Conservation (phyloP, 2,113 vertebrate species). For the Centropus unirufus region DNA sequence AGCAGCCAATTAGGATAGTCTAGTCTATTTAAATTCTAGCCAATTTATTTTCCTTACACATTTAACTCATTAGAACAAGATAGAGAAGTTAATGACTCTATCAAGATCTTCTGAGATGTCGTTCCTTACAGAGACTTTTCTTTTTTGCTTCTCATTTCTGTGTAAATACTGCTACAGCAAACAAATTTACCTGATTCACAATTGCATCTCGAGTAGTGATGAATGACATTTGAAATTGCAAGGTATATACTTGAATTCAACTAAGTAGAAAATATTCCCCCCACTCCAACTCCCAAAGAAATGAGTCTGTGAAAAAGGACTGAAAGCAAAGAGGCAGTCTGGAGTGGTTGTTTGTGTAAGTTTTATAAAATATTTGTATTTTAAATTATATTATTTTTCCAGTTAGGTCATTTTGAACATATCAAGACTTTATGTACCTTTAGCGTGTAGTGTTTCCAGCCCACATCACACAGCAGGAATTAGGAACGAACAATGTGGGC, state of each 20-base stretch:
- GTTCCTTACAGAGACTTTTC: background rate
- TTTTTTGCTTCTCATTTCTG: background rate
- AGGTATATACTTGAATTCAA: background rate
- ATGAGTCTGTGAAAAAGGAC: background rate
- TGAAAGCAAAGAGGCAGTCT: background rate
- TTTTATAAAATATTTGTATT: background rate
- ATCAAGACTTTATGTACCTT: background rate
- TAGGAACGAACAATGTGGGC: background rate
- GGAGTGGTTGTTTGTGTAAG: background rate
- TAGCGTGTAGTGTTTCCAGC: background rate
- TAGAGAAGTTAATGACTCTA: background rate
- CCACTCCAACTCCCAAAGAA: background rate
- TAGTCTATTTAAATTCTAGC: constrained; percentile 21
- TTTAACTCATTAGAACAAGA: constrained; percentile 2
- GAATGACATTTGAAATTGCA: background rate
- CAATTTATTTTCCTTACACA: constrained; percentile 10
- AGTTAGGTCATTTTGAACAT: background rate
- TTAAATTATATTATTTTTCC: background rate
- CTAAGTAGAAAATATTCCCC: background rate
- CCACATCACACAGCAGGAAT: background rate
- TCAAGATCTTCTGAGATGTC: background rate
- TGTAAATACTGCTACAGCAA: background rate
- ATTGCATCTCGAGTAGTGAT: background rate
- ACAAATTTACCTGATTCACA: background rate
- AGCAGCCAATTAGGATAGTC: background rate